Base-by-base conservation (phyloP, 2,888 invertebrate genomes). In the Amiota communis region DNA sequence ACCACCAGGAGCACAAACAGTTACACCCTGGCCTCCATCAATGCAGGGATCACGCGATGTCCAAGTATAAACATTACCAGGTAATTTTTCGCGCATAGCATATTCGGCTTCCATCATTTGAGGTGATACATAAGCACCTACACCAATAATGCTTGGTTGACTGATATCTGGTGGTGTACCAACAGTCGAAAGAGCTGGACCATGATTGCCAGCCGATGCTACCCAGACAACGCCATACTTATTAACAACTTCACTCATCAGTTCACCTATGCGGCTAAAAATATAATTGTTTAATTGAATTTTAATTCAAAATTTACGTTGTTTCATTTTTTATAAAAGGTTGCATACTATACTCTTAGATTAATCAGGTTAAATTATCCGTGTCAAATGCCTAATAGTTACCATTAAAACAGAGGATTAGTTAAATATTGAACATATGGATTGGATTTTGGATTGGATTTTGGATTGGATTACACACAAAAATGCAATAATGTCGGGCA, bases 101-200 rank as follows among this genome's bases (percentile, higher is more conserved):
- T 98, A 98, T 88, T 98, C 97, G 1, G 98, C 97, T 70, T 94
- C 92, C 96, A 98, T 98, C 98, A 99, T 99, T 86, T 97, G 97
- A 0, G 98, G 96, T 0, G 98, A 98, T 76, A 99, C 97, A 90
- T 97, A 98, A 13, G 99, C 99, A 17, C 98, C 98, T 72, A 99
- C 97, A 74, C 97, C 97, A 78, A 98, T 96, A 73, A 97, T 92
- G 78, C 93, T 93, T 79, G 94, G 94, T 76, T 96, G 94, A 83
- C 93, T 93, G 83, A 97, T 95, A 87, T 95, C 95, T 0, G 95
- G 95, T 65, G 95, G 95, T 11, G 96, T 95, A 77, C 98, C 98
- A 72, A 98, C 95, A 0, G 99, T 98, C 86, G 95, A 94, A 47
- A 99, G 92, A 0, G 90, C 90, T 8, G 90, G 90, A 3, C 90